A percentile compares a stretch with the other conserved stretches of the same genome.
phyloP scores from a whole-genome alignment of 2,888 invertebrate genomes.

The Hipparchia semele region DNA sequence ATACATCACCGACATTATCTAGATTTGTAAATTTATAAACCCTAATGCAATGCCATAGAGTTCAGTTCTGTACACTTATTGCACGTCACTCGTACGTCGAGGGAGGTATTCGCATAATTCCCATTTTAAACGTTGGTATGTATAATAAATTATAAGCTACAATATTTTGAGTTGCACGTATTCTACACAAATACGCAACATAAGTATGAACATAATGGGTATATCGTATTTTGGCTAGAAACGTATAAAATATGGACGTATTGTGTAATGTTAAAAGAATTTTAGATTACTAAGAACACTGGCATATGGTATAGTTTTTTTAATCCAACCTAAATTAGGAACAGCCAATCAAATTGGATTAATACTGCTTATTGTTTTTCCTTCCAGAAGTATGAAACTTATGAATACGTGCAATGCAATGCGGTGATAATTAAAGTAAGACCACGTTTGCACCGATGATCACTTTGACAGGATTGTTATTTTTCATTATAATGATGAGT shows the following conservation, averaged over 20 bases:
- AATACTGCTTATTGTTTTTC: no score
- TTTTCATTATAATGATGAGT: neutral
- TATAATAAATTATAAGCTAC: constrained; percentile 5
- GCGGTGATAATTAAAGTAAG: neutral
- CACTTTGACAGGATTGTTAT: no score
- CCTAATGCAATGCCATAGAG: constrained; percentile 51
- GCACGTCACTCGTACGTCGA: constrained; percentile 46
- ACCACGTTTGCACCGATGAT: no score
- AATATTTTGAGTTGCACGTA: neutral
- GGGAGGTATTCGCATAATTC: constrained; percentile 53
- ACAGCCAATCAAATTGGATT: no score
- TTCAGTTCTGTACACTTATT: constrained; percentile 50
- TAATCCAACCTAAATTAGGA: no score
- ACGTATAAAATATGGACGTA: no score
- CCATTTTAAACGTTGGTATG: constrained; percentile 25
- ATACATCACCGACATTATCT: constrained; percentile 46
- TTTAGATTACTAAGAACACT: no score
- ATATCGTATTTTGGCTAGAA: neutral
- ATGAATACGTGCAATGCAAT: no score
- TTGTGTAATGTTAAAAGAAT: no score
- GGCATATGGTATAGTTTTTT: no score
- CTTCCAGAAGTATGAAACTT: no score
- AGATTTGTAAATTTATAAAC: constrained; percentile 43
- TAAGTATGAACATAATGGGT: neutral
- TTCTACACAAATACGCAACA: neutral